These are phyloP conservation scores for Rhagophthalmus giganteus DNA, from an alignment of 2,888 invertebrate genomes.

Conservation along the genomic window DNA sequence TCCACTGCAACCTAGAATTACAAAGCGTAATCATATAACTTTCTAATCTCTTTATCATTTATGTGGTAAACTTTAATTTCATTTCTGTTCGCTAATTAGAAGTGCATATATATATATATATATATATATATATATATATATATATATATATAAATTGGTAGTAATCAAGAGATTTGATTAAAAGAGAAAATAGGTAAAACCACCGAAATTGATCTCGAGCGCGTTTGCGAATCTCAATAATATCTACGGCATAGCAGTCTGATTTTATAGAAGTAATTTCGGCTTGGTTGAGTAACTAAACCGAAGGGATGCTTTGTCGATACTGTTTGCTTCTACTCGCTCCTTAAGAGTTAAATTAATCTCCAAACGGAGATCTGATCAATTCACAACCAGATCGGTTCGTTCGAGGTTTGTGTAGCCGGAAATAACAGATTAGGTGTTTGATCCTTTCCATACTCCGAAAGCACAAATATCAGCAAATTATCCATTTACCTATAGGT, in stretches of 20 bases:
- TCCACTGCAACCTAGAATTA: slow-evolving; percentile 26
- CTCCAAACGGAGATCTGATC: slow-evolving; percentile 19
- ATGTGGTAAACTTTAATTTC: slow-evolving; percentile 26
- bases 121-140: no score
- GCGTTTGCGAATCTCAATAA: no score
- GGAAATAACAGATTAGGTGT: slow-evolving; percentile 30
- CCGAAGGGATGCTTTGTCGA: slow-evolving; percentile 13
- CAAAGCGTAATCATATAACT: slow-evolving; percentile 24
- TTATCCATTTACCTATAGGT: no score
- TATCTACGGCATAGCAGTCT: not conserved
- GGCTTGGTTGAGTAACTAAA: not conserved
- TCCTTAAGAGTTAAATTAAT: slow-evolving; percentile 19
- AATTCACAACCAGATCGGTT: slow-evolving; percentile 17
- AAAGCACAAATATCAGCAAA: no score
- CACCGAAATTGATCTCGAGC: no score
- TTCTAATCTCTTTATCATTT: slow-evolving; percentile 32
- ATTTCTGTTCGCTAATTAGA: slow-evolving; percentile 25
- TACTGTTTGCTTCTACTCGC: slow-evolving; percentile 11
- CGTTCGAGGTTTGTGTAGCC: slow-evolving; percentile 19
- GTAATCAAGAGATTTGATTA: no score
- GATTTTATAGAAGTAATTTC: slow-evolving; percentile 1
- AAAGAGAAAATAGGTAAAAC: no score
- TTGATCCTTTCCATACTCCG: slow-evolving; percentile 24
- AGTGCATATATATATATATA: no score
- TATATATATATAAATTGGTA: no score